phyloP scores from a whole-genome alignment of 2,888 invertebrate genomes.

The Netelia fuscicornis region DNA sequence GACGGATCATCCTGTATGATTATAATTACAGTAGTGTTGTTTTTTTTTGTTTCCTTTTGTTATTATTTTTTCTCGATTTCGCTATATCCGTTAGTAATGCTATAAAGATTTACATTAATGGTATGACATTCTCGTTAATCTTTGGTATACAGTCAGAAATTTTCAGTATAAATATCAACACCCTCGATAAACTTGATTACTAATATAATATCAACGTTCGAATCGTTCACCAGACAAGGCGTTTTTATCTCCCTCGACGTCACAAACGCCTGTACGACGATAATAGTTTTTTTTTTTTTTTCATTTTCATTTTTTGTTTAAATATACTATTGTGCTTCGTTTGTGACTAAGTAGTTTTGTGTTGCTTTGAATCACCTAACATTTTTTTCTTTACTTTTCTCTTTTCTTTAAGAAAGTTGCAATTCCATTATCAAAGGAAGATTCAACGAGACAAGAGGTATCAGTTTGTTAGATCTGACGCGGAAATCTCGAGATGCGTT shows the following conservation, averaged over 20 bases:
- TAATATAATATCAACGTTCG: constrained; percentile 56
- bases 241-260: constrained; percentile 1
- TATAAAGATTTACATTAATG: constrained; percentile 78
- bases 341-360: constrained; percentile 70
- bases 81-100: constrained; percentile 60
- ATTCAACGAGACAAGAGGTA: constrained; percentile 61
- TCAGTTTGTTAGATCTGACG: constrained; percentile 56
- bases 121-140: constrained; percentile 82
- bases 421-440: constrained; percentile 63
- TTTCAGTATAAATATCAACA: constrained; percentile 79
- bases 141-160: constrained; percentile 84
- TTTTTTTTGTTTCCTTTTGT: constrained; percentile 21
- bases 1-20: constrained; percentile 65
- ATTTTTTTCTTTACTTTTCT: constrained; percentile 23
- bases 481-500: constrained; percentile 38
- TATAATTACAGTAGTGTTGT: constrained; percentile 55
- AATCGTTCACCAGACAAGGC: constrained; percentile 31
- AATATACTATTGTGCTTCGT: constrained; percentile 68
- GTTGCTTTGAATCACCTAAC: constrained; percentile 48
- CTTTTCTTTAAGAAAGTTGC: constrained; percentile 53
- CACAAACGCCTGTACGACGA: constrained; percentile 34
- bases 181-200: constrained; percentile 69
- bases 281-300: constrained; percentile 10
- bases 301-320: constrained; percentile 20
- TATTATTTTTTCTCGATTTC: constrained; percentile 20